Evolutionary conservation across 2,113 vertebrate genomes (phyloP).

Genomic region (Nothocercus julius): DNA sequence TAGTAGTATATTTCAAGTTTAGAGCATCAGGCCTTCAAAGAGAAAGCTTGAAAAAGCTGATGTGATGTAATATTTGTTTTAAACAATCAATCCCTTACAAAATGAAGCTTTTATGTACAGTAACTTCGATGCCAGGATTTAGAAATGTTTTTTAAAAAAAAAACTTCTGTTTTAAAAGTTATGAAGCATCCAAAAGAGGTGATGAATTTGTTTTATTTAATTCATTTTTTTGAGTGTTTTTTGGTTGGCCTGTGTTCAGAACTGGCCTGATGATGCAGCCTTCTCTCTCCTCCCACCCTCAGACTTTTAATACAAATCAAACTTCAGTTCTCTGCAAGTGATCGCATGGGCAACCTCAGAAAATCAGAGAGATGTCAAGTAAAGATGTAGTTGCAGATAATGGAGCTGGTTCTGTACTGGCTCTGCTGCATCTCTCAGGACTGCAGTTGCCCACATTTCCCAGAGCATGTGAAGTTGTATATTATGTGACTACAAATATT

Average conservation of each 20-base stretch:
- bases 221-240: not conserved
- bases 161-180: not conserved
- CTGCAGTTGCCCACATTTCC: not conserved
- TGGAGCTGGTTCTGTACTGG: not conserved
- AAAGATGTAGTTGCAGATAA: not conserved
- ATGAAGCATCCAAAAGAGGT: not conserved
- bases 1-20: not conserved
- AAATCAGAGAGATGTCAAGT: not conserved
- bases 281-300: not conserved
- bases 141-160: not conserved
- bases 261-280: not conserved
- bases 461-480: constrained; percentile 16
- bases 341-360: not conserved
- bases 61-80: not conserved
- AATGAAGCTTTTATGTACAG: not conserved
- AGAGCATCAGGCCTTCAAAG: not conserved
- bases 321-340: not conserved
- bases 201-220: not conserved
- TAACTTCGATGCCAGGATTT: not conserved
- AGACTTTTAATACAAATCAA: not conserved
- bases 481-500: not conserved
- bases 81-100: not conserved
- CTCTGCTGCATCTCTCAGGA: constrained; percentile 4
- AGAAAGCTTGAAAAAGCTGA: constrained; percentile 3
- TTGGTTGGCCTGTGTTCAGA: not conserved